These are phyloP conservation scores for Salarias fasciatus DNA, from an alignment of 2,797 vertebrate species.

Conservation along the genomic window DNA sequence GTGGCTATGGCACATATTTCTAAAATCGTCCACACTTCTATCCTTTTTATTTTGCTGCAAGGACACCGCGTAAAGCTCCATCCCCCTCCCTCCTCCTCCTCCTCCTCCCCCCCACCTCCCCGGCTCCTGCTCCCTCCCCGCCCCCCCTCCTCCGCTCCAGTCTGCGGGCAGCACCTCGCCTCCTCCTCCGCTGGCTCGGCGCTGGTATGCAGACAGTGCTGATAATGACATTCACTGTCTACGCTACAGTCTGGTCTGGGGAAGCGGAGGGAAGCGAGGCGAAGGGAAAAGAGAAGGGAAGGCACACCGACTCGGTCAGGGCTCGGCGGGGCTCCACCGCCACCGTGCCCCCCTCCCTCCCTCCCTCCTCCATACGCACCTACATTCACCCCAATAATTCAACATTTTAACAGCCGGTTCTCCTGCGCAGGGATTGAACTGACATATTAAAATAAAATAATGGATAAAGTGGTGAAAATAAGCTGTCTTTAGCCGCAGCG, in stretches of 20 bases:
- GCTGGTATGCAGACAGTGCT: conserved; percentile 79
- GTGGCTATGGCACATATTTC: too few species aligned
- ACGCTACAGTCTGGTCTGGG: conserved; percentile 69
- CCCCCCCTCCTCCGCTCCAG: conserved; percentile 34
- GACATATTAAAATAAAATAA: too few species aligned
- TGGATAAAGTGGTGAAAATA: too few species aligned
- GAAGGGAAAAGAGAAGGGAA: neutral
- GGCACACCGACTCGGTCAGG: conserved; percentile 34
- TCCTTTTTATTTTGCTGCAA: conserved; percentile 66
- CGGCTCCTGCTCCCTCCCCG: too few species aligned
- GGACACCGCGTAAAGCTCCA: conserved; percentile 68
- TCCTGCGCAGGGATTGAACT: too few species aligned
- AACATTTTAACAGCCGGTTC: too few species aligned
- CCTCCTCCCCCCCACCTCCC: conserved; percentile 10
- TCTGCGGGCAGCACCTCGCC: conserved; percentile 66
- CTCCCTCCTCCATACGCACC: neutral
- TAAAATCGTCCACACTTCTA: neutral
- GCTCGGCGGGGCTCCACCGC: conserved; percentile 25
- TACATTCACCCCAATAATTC: too few species aligned
- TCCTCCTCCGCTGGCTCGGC: conserved; percentile 41
- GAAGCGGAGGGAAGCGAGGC: too few species aligned
- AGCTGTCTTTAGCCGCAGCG: too few species aligned
- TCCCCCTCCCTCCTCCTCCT: conserved; percentile 41
- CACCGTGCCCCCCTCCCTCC: too few species aligned
- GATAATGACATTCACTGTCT: conserved; percentile 87